Percentiles rank a stretch among this genome's conserved stretches.
phyloP scores from a whole-genome alignment of 2,113 vertebrate species.

The Nothocercus julius region DNA sequence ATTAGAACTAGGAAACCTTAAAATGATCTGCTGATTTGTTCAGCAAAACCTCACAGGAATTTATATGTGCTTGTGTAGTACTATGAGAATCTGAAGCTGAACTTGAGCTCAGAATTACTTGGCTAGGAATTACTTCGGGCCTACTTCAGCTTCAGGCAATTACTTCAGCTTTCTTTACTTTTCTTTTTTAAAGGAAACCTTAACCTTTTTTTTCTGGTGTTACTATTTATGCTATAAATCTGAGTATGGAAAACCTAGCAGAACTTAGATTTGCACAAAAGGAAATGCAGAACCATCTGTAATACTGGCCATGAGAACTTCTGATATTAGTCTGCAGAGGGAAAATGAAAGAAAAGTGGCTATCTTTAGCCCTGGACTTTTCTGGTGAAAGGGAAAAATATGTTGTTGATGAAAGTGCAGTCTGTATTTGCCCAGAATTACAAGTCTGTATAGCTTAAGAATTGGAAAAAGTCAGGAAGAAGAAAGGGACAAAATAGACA shows the following conservation, averaged over 20 bases:
- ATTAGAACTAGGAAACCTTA: background rate
- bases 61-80: background rate
- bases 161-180: too few species aligned
- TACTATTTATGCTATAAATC: background rate
- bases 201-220: background rate
- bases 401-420: background rate
- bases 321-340: background rate
- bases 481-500: background rate
- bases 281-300: background rate
- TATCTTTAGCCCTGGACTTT: background rate
- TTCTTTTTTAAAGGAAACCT: background rate
- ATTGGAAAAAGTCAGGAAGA: background rate
- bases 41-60: background rate
- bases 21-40: background rate
- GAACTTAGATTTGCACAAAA: background rate
- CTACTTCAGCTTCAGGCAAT: too few species aligned
- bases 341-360: background rate
- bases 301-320: background rate
- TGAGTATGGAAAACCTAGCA: background rate
- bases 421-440: accelerated
- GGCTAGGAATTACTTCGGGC: background rate
- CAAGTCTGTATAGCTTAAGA: background rate
- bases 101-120: background rate
- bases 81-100: background rate
- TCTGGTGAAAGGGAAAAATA: background rate